Percentiles rank a stretch among this genome's conserved stretches.
phyloP scores from a whole-genome alignment of 2,888 invertebrate species.

The Lissonota sp. region DNA sequence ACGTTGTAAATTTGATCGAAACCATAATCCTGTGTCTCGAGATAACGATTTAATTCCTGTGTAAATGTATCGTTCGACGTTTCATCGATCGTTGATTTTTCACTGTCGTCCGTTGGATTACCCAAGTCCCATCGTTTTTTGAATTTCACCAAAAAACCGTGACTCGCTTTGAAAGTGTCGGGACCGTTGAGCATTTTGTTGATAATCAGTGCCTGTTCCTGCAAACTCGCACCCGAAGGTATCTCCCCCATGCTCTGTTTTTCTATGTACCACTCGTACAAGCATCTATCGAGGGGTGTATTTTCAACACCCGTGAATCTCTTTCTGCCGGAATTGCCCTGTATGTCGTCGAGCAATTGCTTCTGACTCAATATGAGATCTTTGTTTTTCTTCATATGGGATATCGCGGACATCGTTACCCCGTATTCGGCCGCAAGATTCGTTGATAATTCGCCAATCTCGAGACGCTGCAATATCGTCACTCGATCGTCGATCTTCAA shows the following conservation, averaged over 20 bases:
- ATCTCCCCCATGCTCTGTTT: constrained; percentile 5
- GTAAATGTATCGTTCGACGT: constrained; percentile 30
- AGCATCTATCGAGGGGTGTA: constrained; percentile 11
- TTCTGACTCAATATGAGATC: neutral
- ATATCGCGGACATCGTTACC: constrained; percentile 5
- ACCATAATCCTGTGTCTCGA: constrained; percentile 23
- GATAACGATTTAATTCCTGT: constrained; percentile 29
- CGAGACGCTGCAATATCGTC: neutral
- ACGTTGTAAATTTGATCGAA: constrained; percentile 68
- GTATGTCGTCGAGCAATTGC: neutral
- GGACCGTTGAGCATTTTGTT: constrained; percentile 21
- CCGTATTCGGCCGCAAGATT: constrained; percentile 18
- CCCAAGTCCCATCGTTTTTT: constrained; percentile 49
- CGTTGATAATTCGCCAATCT: constrained; percentile 8
- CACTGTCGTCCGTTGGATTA: neutral
- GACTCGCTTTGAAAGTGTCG: constrained; percentile 26
- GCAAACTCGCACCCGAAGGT: neutral
- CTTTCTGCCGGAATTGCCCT: neutral
- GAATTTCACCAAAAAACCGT: constrained; percentile 45
- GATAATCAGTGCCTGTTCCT: neutral
- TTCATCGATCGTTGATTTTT: constrained; percentile 25
- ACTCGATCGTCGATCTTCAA: constrained; percentile 12
- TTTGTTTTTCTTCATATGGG: constrained; percentile 10
- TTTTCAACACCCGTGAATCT: constrained; percentile 19
- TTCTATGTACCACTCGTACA: constrained; percentile 19